These are phyloP conservation scores for Psylliodes chrysocephalus DNA, from an alignment of 2,888 invertebrate species.

Conservation along the genomic window DNA sequence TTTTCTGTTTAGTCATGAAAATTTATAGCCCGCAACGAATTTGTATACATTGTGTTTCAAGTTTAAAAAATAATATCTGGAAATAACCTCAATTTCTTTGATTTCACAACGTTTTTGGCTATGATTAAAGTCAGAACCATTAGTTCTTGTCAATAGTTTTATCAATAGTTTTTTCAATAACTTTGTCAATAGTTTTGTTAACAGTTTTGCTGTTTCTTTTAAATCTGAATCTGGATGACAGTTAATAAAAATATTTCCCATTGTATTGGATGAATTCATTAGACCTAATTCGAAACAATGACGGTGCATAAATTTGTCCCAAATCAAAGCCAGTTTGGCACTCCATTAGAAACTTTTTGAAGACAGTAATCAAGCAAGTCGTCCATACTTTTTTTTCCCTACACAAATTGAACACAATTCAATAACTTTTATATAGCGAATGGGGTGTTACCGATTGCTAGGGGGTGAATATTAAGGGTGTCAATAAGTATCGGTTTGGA, in stretches of 20 bases:
- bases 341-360: constrained; percentile 38
- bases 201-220: too few species aligned
- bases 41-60: too few species aligned
- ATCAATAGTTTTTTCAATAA: too few species aligned
- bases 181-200: too few species aligned
- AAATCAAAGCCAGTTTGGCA: constrained; percentile 24
- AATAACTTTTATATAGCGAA: constrained; percentile 47
- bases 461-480: constrained; percentile 51
- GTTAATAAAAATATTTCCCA: too few species aligned
- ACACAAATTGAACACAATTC: constrained; percentile 48
- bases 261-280: background rate
- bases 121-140: too few species aligned
- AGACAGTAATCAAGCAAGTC: constrained; percentile 46
- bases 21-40: too few species aligned
- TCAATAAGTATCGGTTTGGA: constrained; percentile 57
- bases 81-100: too few species aligned
- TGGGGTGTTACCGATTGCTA: constrained; percentile 49
- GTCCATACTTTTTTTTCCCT: constrained; percentile 50
- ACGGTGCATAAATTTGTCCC: constrained; percentile 2
- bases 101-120: too few species aligned
- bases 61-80: too few species aligned
- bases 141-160: too few species aligned
- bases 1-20: constrained; percentile 6
- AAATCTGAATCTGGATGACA: too few species aligned
- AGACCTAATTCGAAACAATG: background rate